Evolutionary conservation across 2,113 vertebrate species (phyloP), one percentile per base, ranked within the genome.

Genomic region (Crotalus helleri): DNA sequence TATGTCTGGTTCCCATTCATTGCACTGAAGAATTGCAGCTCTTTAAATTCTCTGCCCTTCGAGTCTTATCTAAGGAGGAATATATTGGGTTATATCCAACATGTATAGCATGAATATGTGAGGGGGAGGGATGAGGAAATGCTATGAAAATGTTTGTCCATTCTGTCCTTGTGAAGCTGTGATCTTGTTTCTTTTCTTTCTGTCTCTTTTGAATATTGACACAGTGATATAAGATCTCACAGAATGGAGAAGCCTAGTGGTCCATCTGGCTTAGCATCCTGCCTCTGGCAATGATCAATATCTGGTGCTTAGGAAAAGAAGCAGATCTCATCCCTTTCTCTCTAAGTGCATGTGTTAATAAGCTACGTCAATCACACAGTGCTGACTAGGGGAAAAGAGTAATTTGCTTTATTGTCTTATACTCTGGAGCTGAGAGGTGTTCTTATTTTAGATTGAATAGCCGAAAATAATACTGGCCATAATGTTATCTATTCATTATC

Each of bases 211-310:
- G 69, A 29, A 44, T 85, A 88, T 91, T 15, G 88, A 29, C 51
- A 88, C 49, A 26, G 2, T 11, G 0, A 5, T 87, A 44, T 91
- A 85, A 64, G 69, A 90, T 93, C 89, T 17, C 4, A 89, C 87
- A 0, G 0, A 88, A 87, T 90, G 88, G 54, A 92, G 57, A 92
- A 85, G 53, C 0, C 21, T 33, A 39, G 0, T 57, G 33, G 91
- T 13, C n/a, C 51, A 58, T 85, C n/a, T 94, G 81, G 17, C 91
- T 1, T 91, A 90, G 87, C 81, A 29, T 7, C 0, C 4, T 90
- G 94, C 91, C 93, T 64, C 90, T 92, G 94, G 93, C 93, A 51
- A 74, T 86, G 94, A 93, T 96, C 94, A 5, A 94, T 95, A 93
- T 58, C 93, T 64, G 86, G 39, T 92, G 33, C 85, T 92, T 93